These are phyloP conservation scores for Orchesellides sinensis DNA, from an alignment of 2,888 invertebrate species.

Conservation along the genomic window DNA sequence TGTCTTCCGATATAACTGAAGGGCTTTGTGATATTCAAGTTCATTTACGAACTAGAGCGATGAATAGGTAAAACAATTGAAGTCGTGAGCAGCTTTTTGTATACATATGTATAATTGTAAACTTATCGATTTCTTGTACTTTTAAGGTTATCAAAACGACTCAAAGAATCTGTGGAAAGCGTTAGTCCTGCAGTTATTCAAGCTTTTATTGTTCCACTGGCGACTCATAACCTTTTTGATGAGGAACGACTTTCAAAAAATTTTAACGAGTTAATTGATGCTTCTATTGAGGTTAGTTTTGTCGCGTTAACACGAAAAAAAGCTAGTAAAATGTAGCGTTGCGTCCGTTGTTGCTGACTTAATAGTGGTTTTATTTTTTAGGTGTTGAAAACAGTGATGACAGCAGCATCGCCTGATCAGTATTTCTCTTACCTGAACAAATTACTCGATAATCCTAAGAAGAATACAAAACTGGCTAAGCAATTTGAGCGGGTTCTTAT, in stretches of 20 bases:
- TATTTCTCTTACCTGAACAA: conserved; percentile 63
- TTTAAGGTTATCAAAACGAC: conserved; percentile 54
- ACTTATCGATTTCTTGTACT: background rate
- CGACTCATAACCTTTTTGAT: conserved; percentile 64
- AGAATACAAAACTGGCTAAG: conserved; percentile 60
- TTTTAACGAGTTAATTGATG: conserved; percentile 67
- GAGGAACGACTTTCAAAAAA: conserved; percentile 60
- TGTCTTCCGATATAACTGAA: conserved; percentile 47
- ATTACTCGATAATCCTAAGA: conserved; percentile 62
- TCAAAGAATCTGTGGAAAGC: conserved; percentile 22
- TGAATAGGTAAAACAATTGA: conserved; percentile 68
- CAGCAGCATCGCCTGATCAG: conserved; percentile 57
- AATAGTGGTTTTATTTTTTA: conserved; percentile 19
- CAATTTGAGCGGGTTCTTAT: conserved; percentile 69
- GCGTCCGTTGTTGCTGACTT: background rate
- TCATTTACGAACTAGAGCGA: conserved; percentile 65
- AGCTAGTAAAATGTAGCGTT: no score
- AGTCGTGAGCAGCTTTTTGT: no score
- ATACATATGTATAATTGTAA: no score
- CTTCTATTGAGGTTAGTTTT: conserved; percentile 61
- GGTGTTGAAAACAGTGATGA: conserved; percentile 58
- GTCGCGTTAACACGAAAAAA: background rate
- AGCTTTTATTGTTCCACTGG: conserved; percentile 62
- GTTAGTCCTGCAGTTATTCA: conserved; percentile 62
- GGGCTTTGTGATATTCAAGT: conserved; percentile 66